These are phyloP conservation scores for Pseudomugil gertrudae DNA, from an alignment of 2,797 vertebrate species.

Conservation along the genomic window DNA sequence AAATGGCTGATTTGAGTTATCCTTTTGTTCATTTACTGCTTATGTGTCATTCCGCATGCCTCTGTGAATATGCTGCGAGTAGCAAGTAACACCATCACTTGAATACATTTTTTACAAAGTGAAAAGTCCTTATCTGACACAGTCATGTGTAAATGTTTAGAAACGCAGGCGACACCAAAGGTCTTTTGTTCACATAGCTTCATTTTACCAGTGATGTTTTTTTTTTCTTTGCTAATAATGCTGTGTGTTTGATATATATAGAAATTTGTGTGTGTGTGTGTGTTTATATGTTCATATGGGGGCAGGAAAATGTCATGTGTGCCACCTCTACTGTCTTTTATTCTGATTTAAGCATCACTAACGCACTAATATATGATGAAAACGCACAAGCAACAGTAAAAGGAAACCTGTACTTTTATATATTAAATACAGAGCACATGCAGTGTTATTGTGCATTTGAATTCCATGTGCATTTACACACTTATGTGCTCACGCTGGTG, in stretches of 20 bases:
- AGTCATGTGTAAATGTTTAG: conserved; percentile 21
- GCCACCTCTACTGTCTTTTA: conserved; percentile 23
- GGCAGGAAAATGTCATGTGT: conserved; percentile 9
- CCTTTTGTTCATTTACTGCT: conserved; percentile 66
- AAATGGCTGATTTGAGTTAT: conserved; percentile 62
- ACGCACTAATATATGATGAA: conserved; percentile 13
- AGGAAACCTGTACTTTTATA: conserved; percentile 4
- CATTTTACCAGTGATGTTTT: conserved; percentile 32
- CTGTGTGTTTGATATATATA: conserved; percentile 40
- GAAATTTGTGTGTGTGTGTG: too few relatives aligned
- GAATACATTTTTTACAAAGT: not conserved
- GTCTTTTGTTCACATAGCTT: conserved; percentile 19
- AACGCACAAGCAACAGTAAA: not conserved
- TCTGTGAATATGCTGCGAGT: conserved; percentile 42
- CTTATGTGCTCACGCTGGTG: conserved; percentile 76
- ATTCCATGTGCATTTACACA: not conserved
- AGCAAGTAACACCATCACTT: conserved; percentile 51
- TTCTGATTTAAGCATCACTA: conserved; percentile 6
- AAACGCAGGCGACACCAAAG: conserved; percentile 22
- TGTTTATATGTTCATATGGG: conserved; percentile 20
- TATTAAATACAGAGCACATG: not conserved
- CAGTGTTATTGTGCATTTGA: not conserved
- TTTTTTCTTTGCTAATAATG: conserved; percentile 36
- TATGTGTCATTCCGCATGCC: conserved; percentile 56
- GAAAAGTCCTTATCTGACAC: conserved; percentile 40